Conservation (phyloP, 1,140 invertebrate species). For the Kradibia gibbosae region DNA sequence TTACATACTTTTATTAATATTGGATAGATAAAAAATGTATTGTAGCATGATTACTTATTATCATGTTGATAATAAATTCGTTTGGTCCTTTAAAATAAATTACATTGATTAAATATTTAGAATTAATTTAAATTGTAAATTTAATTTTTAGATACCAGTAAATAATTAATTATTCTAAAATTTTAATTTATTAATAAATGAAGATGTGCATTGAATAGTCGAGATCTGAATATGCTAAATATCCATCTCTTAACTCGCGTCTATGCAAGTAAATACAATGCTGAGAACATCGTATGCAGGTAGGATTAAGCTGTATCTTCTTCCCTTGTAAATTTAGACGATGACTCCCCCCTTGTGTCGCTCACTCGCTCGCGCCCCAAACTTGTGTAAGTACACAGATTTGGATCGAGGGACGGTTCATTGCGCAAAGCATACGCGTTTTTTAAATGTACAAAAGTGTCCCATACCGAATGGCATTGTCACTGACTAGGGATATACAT, state of each 20-base stretch:
- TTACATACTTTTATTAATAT: too few species aligned
- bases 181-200: background rate
- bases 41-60: too few species aligned
- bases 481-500: slow-evolving; percentile 29
- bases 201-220: background rate
- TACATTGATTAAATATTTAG: too few species aligned
- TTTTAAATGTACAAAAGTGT: slow-evolving; percentile 71
- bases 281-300: slow-evolving; percentile 71
- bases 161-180: too few species aligned
- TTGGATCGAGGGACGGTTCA: slow-evolving; percentile 10
- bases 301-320: slow-evolving; percentile 68
- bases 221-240: background rate
- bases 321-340: slow-evolving; percentile 65
- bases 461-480: slow-evolving; percentile 68
- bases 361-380: background rate
- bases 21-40: too few species aligned
- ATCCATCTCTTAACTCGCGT: background rate
- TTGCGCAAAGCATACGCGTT: slow-evolving; percentile 40
- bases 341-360: slow-evolving; percentile 45
- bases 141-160: too few species aligned
- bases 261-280: slow-evolving; percentile 56
- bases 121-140: too few species aligned
- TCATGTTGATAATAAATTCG: too few species aligned
- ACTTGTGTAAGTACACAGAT: slow-evolving; percentile 41
- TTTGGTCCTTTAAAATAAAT: too few species aligned